These are phyloP conservation scores for Darevskia mixta DNA, from an alignment of 2,797 vertebrate species.

Conservation along the genomic window DNA sequence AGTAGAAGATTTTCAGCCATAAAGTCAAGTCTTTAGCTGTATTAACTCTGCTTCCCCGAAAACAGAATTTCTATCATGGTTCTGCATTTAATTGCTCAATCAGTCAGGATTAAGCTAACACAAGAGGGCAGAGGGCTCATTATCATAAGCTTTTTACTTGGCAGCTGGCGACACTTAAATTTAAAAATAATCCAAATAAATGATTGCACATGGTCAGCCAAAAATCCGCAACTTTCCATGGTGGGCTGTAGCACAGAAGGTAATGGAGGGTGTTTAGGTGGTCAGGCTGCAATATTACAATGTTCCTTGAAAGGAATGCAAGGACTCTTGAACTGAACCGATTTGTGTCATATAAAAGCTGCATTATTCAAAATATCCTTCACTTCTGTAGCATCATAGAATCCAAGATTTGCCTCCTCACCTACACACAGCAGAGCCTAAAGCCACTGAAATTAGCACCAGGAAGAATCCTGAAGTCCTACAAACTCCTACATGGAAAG, in stretches of 20 bases:
- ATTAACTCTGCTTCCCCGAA: slow-evolving; percentile 25
- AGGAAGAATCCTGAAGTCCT: not conserved
- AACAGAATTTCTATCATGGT: not conserved
- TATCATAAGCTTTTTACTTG: slow-evolving; percentile 38
- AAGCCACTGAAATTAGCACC: slow-evolving; percentile 2
- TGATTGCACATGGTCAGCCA: slow-evolving; percentile 1
- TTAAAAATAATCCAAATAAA: slow-evolving; percentile 39
- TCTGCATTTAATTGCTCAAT: slow-evolving; percentile 33
- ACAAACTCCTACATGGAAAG: slow-evolving; percentile 36
- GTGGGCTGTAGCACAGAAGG: not conserved
- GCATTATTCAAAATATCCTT: not conserved
- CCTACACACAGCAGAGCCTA: not conserved
- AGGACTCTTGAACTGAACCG: not conserved
- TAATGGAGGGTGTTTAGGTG: slow-evolving; percentile 7
- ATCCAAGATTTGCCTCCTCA: not conserved
- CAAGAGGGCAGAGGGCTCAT: not conserved
- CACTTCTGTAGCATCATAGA: not conserved
- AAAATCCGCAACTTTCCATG: slow-evolving; percentile 1
- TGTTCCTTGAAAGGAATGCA: not conserved
- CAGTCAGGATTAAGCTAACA: slow-evolving; percentile 40
- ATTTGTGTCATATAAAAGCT: not conserved
- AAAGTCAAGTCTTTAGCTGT: not conserved
- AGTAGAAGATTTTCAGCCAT: slow-evolving; percentile 4
- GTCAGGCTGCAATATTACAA: slow-evolving; percentile 14
- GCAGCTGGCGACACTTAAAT: slow-evolving; percentile 41